phyloP scores from a whole-genome alignment of 2,888 invertebrate genomes.

The Agonopterix heracliana region DNA sequence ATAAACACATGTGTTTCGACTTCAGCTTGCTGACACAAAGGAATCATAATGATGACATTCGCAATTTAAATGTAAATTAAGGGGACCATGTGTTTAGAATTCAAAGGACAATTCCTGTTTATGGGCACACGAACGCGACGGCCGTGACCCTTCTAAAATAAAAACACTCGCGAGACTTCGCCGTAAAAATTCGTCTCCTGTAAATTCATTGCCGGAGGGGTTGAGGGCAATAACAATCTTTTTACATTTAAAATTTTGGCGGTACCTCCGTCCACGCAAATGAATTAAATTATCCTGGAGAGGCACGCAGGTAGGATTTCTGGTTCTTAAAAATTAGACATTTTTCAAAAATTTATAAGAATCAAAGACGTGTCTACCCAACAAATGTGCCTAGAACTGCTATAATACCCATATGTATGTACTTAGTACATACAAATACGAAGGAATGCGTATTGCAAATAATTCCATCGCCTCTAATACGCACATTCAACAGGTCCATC shows the following conservation, averaged over 20 bases:
- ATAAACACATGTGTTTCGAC: too few species aligned
- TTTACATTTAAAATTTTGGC: slow-evolving; percentile 1
- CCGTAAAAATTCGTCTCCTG: too few species aligned
- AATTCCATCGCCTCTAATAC: background rate
- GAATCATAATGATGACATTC: slow-evolving; percentile 8
- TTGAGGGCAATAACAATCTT: background rate
- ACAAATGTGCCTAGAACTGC: too few species aligned
- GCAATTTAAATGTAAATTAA: slow-evolving; percentile 18
- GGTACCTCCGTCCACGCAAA: background rate
- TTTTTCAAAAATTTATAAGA: too few species aligned
- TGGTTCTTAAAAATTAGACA: too few species aligned
- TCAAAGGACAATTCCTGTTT: slow-evolving; percentile 15
- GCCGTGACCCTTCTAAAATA: background rate
- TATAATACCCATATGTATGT: background rate
- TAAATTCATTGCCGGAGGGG: slow-evolving; percentile 1
- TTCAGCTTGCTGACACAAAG: slow-evolving; percentile 1
- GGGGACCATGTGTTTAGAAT: slow-evolving; percentile 12
- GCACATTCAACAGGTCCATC: slow-evolving; percentile 24
- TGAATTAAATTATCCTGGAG: background rate
- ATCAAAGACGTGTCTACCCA: too few species aligned
- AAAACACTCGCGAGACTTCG: background rate
- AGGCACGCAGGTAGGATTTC: too few species aligned
- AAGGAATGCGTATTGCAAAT: background rate
- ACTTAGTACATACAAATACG: background rate
- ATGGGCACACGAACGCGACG: slow-evolving; percentile 8